These are phyloP conservation scores for Calycopis cecrops DNA, from an alignment of 1,140 invertebrate genomes.

Conservation along the genomic window DNA sequence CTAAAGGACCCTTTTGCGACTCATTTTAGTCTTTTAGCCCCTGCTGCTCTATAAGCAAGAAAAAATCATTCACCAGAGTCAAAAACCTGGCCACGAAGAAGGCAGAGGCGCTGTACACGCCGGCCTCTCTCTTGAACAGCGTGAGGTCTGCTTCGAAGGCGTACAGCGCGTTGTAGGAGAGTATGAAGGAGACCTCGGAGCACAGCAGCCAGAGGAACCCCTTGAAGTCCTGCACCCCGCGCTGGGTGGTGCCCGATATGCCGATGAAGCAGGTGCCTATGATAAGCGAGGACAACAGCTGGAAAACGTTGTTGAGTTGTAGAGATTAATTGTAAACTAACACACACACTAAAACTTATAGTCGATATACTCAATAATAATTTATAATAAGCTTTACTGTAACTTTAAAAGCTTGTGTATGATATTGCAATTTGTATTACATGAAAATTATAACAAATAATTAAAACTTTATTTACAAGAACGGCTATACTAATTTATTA, in stretches of 20 bases:
- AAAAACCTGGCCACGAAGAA: conserved; percentile 50
- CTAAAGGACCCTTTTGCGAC: too few species aligned
- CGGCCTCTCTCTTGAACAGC: conserved; percentile 54
- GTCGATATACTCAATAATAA: too few species aligned
- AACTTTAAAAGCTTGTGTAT: too few species aligned
- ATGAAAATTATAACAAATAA: too few species aligned
- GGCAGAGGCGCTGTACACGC: conserved; percentile 50
- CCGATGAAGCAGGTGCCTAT: conserved; percentile 48
- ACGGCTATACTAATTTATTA: too few species aligned
- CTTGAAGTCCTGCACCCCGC: conserved; percentile 50
- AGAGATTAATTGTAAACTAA: neutral
- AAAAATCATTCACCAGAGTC: conserved; percentile 40
- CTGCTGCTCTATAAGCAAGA: too few species aligned
- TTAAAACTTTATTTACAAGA: too few species aligned
- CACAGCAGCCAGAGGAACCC: conserved; percentile 61
- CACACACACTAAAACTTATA: too few species aligned
- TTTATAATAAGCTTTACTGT: too few species aligned
- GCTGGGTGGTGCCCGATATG: conserved; percentile 50
- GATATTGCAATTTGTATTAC: too few species aligned
- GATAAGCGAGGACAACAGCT: conserved; percentile 49
- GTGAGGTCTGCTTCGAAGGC: conserved; percentile 49
- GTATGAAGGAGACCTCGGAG: conserved; percentile 52
- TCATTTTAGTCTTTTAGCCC: too few species aligned
- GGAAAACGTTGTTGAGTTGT: conserved; percentile 19
- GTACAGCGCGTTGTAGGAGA: conserved; percentile 50